Percentiles rank a stretch among this genome's conserved stretches.
These are phyloP conservation scores for Phyto melanocephala DNA, from an alignment of 2,888 invertebrate genomes.

Conservation along the genomic window DNA sequence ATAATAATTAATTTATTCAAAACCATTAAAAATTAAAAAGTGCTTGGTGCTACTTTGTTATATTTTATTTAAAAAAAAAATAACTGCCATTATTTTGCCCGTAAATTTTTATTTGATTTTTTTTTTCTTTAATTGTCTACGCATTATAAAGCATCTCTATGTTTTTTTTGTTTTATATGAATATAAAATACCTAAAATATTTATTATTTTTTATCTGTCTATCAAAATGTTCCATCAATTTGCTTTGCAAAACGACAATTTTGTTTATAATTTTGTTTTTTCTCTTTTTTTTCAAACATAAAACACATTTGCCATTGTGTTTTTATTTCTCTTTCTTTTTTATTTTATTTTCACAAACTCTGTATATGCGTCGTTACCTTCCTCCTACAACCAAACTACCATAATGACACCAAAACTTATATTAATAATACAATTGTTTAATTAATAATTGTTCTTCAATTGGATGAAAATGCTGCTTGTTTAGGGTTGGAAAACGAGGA, in stretches of 20 bases:
- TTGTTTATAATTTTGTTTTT: neutral
- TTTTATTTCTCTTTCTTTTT: slow-evolving; percentile 51
- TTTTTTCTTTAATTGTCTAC: neutral
- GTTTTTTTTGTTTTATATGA: neutral
- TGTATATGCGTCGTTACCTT: neutral
- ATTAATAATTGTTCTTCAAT: neutral
- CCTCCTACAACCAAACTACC: neutral
- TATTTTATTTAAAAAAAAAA: too few relatives aligned
- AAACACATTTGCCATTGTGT: slow-evolving; percentile 55
- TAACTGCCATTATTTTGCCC: slow-evolving; percentile 20
- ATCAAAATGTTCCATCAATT: neutral
- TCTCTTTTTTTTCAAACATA: slow-evolving; percentile 10
- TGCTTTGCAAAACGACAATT: neutral
- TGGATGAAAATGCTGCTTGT: neutral
- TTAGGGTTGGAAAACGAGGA: slow-evolving; percentile 79
- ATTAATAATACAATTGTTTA: slow-evolving; percentile 36
- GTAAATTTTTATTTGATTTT: neutral
- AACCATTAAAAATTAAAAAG: too few relatives aligned
- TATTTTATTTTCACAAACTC: slow-evolving; percentile 15
- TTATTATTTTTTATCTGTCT: slow-evolving; percentile 3
- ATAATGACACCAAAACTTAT: slow-evolving; percentile 6
- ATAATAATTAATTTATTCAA: too few relatives aligned
- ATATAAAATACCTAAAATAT: slow-evolving; percentile 11
- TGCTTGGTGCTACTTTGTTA: too few relatives aligned
- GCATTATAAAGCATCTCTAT: neutral